Conservation (phyloP, 2,113 vertebrate species). For the Macquaria ambigua region DNA sequence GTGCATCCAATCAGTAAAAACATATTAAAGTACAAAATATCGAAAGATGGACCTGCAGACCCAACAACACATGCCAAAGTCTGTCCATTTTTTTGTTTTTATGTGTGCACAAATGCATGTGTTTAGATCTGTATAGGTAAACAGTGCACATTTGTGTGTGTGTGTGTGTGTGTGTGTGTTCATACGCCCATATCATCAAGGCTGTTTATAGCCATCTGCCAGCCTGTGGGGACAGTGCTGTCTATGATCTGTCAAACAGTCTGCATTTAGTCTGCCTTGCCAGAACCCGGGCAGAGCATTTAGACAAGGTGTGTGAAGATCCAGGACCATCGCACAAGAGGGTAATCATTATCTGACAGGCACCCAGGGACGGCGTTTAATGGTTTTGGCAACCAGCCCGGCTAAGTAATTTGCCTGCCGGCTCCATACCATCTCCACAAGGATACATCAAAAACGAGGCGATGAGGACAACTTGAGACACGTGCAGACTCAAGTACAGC, state of each 20-base stretch:
- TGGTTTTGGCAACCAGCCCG: slow-evolving; percentile 69
- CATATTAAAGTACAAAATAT: background rate
- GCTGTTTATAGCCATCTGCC: slow-evolving; percentile 66
- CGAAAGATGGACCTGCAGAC: slow-evolving; percentile 16
- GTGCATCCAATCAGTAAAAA: slow-evolving; percentile 32
- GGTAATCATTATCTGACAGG: slow-evolving; percentile 74
- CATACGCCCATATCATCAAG: slow-evolving; percentile 31
- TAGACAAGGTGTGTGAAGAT: slow-evolving; percentile 75
- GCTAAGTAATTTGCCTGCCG: slow-evolving; percentile 57
- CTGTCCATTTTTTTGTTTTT: background rate
- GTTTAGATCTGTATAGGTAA: background rate
- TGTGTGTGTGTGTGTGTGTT: slow-evolving; percentile 27
- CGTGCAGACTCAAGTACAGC: slow-evolving; percentile 6
- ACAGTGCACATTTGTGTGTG: slow-evolving; percentile 17
- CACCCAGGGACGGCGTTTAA: slow-evolving; percentile 67
- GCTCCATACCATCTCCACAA: slow-evolving; percentile 47
- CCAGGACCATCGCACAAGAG: slow-evolving; percentile 59
- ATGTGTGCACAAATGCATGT: background rate
- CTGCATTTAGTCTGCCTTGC: slow-evolving; percentile 52
- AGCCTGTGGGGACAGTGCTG: slow-evolving; percentile 61
- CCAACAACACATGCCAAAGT: background rate
- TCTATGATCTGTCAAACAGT: slow-evolving; percentile 74
- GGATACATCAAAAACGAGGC: slow-evolving; percentile 36
- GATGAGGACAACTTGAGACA: slow-evolving; percentile 38
- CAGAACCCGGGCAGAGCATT: slow-evolving; percentile 65